Evolutionary conservation across 1,140 invertebrate species (phyloP), one percentile per base, ranked within the genome.

Genomic region (Drosophila cardini): DNA sequence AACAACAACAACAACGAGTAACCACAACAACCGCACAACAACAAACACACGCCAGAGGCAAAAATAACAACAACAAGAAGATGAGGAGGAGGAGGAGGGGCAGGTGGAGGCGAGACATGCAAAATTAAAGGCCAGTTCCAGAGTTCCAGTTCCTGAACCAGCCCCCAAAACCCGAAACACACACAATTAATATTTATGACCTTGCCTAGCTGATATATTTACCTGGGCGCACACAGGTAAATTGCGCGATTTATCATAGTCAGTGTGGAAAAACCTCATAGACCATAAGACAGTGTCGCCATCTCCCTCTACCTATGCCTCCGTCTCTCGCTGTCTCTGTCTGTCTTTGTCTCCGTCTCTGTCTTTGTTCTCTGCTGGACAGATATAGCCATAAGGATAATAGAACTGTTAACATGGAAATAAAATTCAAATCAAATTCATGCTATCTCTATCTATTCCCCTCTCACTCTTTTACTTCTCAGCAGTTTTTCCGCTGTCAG

Each of bases 131-230:
- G 57, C 69, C 65, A 67, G 68, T 65, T 72, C 73, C 63, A 69
- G 63, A 67, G 68, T 65, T 72, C 73, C 63, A 69, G 63, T 73
- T 68, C 71, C 75, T 42, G 56, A 74, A 78, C 45, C 45, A 60
- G 53, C 56, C 56, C 34, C 15, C 46, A 34, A n/a, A 45, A 56
- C 50, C 70, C 57, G 46, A 40, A 65, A 83, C 75, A 87, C 77
- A 87, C 77, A 84, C 84, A 89, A 89, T 89, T 89, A 89, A 89
- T 89, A 89, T 89, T 89, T 89, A 89, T 89, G 84, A 89, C 84
- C 84, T 89, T 89, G 80, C 85, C 67, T 67, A 65, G 70, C 84
- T 89, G 84, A 89, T 90, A 89, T 89, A 89, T 89, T 79, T 89
- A 80, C 80, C 85, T 79, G 77, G 84, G 84, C 80, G 85, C 84